These are phyloP conservation scores for Exephanes ischioxanthus DNA, from an alignment of 2,888 invertebrate genomes.

Conservation along the genomic window DNA sequence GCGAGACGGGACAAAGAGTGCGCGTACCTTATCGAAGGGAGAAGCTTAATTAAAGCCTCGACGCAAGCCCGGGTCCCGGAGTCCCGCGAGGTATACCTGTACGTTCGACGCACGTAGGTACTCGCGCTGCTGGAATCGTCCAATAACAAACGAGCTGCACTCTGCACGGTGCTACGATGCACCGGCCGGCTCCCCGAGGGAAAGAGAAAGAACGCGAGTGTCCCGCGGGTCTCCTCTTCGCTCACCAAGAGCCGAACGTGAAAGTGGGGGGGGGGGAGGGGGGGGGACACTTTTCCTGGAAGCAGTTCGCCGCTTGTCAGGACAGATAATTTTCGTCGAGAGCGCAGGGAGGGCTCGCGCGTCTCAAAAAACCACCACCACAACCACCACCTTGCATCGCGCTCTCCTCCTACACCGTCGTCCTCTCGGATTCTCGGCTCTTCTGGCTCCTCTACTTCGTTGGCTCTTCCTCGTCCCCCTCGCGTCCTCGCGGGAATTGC, in stretches of 20 bases:
- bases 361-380: conserved; percentile 65
- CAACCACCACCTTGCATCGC: conserved; percentile 58
- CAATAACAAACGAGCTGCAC: conserved; percentile 70
- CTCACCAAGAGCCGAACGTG: conserved; percentile 21
- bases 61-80: conserved; percentile 11
- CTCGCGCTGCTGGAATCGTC: conserved; percentile 44
- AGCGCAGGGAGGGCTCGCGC: conserved; percentile 68
- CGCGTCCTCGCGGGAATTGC: conserved; percentile 68
- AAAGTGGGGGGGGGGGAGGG: conserved; percentile 34
- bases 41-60: conserved; percentile 58
- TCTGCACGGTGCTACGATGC: conserved; percentile 32
- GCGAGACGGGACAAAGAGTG: conserved; percentile 46
- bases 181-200: neutral
- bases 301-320: conserved; percentile 77
- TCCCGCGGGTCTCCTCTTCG: conserved; percentile 36
- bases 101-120: conserved; percentile 1
- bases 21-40: conserved; percentile 9
- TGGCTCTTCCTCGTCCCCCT: conserved; percentile 46
- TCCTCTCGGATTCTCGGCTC: conserved; percentile 44
- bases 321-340: conserved; percentile 77
- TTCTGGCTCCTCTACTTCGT: conserved; percentile 25
- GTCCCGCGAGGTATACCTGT: conserved; percentile 3
- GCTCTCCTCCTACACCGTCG: conserved; percentile 62
- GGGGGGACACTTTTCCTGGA: conserved; percentile 76
- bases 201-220: conserved; percentile 28